Base-by-base conservation (phyloP, 2,113 vertebrate species). In the Lichenostomus cassidix region DNA sequence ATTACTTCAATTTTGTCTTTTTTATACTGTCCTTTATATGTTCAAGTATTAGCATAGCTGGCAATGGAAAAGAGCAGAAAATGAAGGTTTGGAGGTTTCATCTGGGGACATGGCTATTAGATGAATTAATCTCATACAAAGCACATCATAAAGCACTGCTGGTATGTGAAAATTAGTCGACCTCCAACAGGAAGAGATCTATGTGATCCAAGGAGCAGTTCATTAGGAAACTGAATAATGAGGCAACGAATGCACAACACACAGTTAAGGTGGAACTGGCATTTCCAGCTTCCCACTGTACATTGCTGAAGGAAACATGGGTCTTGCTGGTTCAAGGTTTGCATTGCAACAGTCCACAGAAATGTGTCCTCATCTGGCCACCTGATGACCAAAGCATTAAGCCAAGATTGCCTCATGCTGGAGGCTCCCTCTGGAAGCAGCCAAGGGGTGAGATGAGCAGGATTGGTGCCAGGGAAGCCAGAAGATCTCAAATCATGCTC, bases 181-280 rank as follows among this genome's bases (percentile, higher is more conserved):
- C 90, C 64, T 88, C 68, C 86, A 83, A 47, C 15, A 39, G 73
- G 64, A 93, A 86, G 56, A 67, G 50, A 83, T 76, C 59, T 65
- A 0, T 69, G 50, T 70, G 56, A 90, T 83, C 63, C 52, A 59
- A 65, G 53, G 50, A 83, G 20, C 4, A 22, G 0, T 83, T 92
- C 86, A 83, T 90, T 70, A 83, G 80, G 69, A 95, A 93, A 65
- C 20, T 62, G 77, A 83, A 86, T 90, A 92, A 96, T 56, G 83
- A 93, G 69, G 35, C 0, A 4, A 88, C 0, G n/a, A 93, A 83
- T 33, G 60, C 44, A 73, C 53, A 65, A 59, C 35, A 33, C 11
- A 11, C 42, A 52, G 77, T 91, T 89, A 87, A 90, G 81, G 89
- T 84, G 56, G 80, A 93, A 68, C 49, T n/a, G 44, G 22, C 44